Evolutionary conservation across 1,140 invertebrate genomes (phyloP).

Genomic region (Orius insidiosus): DNA sequence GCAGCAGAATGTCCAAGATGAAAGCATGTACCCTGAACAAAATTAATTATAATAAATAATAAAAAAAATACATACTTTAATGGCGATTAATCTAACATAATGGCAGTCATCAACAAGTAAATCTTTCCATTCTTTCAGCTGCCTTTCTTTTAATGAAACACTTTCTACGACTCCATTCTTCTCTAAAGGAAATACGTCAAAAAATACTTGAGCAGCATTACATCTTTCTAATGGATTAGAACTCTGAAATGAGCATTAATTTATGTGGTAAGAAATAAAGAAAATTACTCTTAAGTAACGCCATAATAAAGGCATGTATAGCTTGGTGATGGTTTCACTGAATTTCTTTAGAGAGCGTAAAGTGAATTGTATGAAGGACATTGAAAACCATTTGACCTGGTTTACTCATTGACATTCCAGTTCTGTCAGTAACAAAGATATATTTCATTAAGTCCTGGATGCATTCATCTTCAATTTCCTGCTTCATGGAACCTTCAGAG

Average conservation of each 20-base stretch:
- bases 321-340: slow-evolving; percentile 17
- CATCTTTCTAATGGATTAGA: slow-evolving; percentile 17
- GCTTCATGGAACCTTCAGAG: too few species aligned
- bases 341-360: slow-evolving; percentile 12
- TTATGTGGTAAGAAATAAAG: neutral
- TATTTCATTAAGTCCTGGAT: slow-evolving; percentile 19
- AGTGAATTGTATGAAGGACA: slow-evolving; percentile 15
- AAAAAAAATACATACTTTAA: slow-evolving; percentile 15
- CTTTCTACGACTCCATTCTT: slow-evolving; percentile 14
- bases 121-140: slow-evolving; percentile 19
- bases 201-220: slow-evolving; percentile 20
- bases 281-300: slow-evolving; percentile 17
- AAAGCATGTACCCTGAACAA: slow-evolving; percentile 16
- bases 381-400: slow-evolving; percentile 14
- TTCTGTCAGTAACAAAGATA: slow-evolving; percentile 14
- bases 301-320: slow-evolving; percentile 20
- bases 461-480: slow-evolving; percentile 17
- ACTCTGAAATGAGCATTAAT: slow-evolving; percentile 16
- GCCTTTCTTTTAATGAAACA: slow-evolving; percentile 15
- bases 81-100: slow-evolving; percentile 18
- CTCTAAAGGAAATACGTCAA: slow-evolving; percentile 21
- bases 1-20: slow-evolving; percentile 12
- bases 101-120: slow-evolving; percentile 19
- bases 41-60: neutral
- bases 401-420: slow-evolving; percentile 8